Evolutionary conservation across 2,888 invertebrate genomes (phyloP).

Genomic region (Hemithea aestivaria): DNA sequence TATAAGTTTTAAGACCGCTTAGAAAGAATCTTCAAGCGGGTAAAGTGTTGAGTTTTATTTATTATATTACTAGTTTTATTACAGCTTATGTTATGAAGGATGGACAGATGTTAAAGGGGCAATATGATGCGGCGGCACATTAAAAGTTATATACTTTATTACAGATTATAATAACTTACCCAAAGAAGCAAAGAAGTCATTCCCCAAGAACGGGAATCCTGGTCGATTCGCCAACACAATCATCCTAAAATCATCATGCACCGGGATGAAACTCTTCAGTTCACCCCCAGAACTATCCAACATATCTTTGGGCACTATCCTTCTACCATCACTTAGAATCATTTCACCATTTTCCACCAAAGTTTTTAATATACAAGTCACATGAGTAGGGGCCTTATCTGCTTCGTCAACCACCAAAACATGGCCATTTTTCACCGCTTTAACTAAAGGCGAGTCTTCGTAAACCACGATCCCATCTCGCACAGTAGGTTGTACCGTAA

Average conservation of each 20-base stretch:
- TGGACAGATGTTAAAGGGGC: too few species aligned
- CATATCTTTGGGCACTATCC: conserved; percentile 84
- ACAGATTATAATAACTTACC: too few species aligned
- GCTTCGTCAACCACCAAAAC: conserved; percentile 97
- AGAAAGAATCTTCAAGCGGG: too few species aligned
- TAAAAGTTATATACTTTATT: too few species aligned
- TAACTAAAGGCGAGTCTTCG: conserved; percentile 96
- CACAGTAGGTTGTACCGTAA: conserved; percentile 95
- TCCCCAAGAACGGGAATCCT: conserved; percentile 98
- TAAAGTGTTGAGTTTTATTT: too few species aligned
- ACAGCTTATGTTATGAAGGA: too few species aligned
- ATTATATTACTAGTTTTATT: too few species aligned
- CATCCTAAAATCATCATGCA: conserved; percentile 96
- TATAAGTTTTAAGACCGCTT: too few species aligned
- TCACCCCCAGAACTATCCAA: conserved; percentile 60
- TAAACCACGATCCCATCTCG: conserved; percentile 92
- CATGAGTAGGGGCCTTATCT: conserved; percentile 98
- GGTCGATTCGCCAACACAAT: conserved; percentile 97
- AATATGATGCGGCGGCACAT: too few species aligned
- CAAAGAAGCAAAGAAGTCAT: conserved; percentile 94
- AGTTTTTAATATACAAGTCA: conserved; percentile 96
- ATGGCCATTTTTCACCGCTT: conserved; percentile 93
- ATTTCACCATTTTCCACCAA: conserved; percentile 97
- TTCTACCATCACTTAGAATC: conserved; percentile 95
- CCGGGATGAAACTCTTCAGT: conserved; percentile 81